Evolutionary conservation across 2,888 invertebrate genomes (phyloP).

Genomic region (Polietes domitor): DNA sequence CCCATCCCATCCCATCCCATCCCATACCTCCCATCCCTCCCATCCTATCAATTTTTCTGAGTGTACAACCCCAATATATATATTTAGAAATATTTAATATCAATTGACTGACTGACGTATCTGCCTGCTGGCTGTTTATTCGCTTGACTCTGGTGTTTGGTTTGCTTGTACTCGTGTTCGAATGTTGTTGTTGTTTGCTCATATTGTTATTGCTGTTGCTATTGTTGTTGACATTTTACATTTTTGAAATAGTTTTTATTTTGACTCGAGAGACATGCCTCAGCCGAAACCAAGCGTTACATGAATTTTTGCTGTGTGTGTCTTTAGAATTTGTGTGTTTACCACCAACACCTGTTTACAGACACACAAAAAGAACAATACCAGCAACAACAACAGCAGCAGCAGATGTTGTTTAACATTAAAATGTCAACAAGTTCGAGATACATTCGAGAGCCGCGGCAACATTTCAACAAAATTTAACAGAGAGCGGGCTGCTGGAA

Average conservation of each 20-base stretch:
- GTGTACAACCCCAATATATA: no score
- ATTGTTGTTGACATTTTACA: constrained; percentile 41
- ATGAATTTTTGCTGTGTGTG: constrained; percentile 49
- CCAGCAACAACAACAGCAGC: neutral
- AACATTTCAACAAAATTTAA: constrained; percentile 31
- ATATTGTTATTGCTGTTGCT: constrained; percentile 27
- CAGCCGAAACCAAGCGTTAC: constrained; percentile 64
- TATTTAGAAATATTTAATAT: constrained; percentile 35
- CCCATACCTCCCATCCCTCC: no score
- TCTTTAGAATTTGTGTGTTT: constrained; percentile 22
- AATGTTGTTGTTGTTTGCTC: neutral
- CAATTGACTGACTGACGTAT: constrained; percentile 41
- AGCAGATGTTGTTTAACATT: constrained; percentile 65
- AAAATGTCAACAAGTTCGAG: constrained; percentile 62
- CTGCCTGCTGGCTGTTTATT: no score
- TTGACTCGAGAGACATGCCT: constrained; percentile 45
- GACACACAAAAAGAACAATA: neutral
- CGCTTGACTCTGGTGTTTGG: neutral
- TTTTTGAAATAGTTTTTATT: constrained; percentile 60
- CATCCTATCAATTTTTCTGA: no score
- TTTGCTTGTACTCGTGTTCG: no score
- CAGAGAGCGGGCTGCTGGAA: constrained; percentile 23
- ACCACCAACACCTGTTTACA: constrained; percentile 33
- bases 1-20: no score
- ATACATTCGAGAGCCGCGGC: constrained; percentile 12